Conservation (phyloP, 2,797 vertebrate genomes). For the Varecia variegata region DNA sequence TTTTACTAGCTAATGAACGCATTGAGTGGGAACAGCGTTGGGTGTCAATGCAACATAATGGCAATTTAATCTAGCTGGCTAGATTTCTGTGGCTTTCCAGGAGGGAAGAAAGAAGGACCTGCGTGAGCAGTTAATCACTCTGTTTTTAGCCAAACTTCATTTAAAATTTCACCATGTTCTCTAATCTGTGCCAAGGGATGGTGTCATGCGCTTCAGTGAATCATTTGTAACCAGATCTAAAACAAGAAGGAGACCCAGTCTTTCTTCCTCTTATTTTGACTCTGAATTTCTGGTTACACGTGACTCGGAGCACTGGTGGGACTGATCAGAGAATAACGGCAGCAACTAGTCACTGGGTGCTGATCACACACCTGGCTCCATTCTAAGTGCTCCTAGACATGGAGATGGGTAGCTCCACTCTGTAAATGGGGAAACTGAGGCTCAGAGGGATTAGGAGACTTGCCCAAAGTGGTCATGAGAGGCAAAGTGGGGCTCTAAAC, state of each 20-base stretch:
- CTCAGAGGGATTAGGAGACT: background rate
- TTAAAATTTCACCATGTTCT: conserved; percentile 52
- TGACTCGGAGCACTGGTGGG: background rate
- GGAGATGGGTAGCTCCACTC: background rate
- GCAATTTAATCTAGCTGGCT: conserved; percentile 54
- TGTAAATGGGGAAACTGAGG: background rate
- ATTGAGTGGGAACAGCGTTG: background rate
- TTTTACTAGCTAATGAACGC: background rate
- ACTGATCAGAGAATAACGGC: background rate
- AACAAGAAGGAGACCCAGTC: background rate
- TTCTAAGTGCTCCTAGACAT: background rate
- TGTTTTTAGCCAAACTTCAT: conserved; percentile 48
- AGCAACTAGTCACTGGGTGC: background rate
- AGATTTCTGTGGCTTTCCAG: conserved; percentile 25
- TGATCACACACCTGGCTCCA: background rate
- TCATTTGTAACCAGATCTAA: conserved; percentile 19
- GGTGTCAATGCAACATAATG: background rate
- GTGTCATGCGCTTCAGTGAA: background rate
- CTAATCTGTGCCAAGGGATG: background rate
- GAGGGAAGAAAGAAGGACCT: conserved; percentile 20
- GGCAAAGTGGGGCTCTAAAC: background rate
- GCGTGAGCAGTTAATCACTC: conserved; percentile 7
- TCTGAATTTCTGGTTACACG: background rate
- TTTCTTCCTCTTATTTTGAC: conserved; percentile 4
- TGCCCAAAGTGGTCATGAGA: background rate